A percentile compares a stretch with the other conserved stretches of the same genome.
Conservation (phyloP, 2,113 vertebrate species). For the Orientallactaga bullata region DNA sequence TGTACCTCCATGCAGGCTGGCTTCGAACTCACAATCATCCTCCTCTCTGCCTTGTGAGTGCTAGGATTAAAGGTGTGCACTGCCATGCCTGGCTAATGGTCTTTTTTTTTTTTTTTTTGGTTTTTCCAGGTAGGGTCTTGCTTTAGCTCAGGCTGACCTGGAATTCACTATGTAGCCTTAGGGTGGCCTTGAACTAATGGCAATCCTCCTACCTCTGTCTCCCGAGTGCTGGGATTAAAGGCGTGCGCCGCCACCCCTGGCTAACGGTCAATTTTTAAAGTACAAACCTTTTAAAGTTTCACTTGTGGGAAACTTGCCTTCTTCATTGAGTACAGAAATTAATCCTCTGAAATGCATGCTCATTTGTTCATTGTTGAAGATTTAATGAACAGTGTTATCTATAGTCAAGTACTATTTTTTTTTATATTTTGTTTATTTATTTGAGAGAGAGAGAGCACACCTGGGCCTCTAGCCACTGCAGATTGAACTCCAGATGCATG, state of each 20-base stretch:
- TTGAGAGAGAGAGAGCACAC: too few species aligned
- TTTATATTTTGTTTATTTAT: neutral
- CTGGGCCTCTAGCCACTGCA: too few species aligned
- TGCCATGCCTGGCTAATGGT: too few species aligned
- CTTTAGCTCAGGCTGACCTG: too few species aligned
- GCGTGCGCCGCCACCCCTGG: too few species aligned
- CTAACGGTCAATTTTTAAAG: neutral
- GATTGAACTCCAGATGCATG: too few species aligned
- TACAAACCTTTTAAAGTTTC: constrained; percentile 9
- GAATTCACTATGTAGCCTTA: too few species aligned
- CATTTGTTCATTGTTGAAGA: neutral
- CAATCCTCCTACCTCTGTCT: too few species aligned
- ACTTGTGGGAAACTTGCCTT: constrained; percentile 4
- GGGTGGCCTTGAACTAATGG: too few species aligned
- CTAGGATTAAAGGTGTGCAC: neutral
- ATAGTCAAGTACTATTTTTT: neutral
- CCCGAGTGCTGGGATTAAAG: too few species aligned
- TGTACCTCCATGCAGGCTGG: neutral
- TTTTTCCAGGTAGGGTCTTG: too few species aligned
- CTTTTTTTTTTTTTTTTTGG: too few species aligned
- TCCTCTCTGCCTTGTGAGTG: neutral
- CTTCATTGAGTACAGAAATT: constrained; percentile 18
- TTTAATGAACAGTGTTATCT: constrained; percentile 51
- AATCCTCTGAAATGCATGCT: neutral
- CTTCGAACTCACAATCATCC: neutral